phyloP scores from a whole-genome alignment of 1,140 invertebrate species.

The Diplogasteroides magnus region DNA sequence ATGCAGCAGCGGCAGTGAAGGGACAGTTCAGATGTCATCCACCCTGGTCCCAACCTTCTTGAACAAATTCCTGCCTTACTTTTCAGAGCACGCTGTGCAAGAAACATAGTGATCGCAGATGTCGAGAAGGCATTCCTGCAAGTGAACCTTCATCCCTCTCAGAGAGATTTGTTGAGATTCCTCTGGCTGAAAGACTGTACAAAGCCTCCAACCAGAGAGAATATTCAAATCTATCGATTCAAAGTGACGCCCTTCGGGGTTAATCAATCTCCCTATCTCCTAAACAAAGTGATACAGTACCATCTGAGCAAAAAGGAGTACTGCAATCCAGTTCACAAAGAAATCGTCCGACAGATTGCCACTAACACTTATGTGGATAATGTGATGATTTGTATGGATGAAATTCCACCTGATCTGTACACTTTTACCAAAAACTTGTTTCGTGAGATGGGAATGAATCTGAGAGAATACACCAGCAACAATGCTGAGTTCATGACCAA shows the following conservation, averaged over 20 bases:
- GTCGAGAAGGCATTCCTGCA: conserved; percentile 35
- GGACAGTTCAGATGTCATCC: conserved; percentile 40
- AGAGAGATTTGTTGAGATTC: conserved; percentile 27
- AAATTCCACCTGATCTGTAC: not conserved
- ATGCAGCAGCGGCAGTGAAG: conserved; percentile 48
- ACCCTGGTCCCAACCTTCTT: conserved; percentile 22
- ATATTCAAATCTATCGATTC: conserved; percentile 19
- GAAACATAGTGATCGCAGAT: conserved; percentile 20
- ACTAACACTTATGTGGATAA: no score
- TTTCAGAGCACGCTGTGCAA: conserved; percentile 19
- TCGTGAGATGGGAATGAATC: no score
- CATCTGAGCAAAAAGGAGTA: conserved; percentile 21
- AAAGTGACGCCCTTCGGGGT: conserved; percentile 25
- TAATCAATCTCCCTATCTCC: conserved; percentile 21
- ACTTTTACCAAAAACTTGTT: conserved; percentile 6
- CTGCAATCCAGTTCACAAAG: no score
- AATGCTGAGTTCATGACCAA: not conserved
- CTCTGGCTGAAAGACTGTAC: conserved; percentile 30
- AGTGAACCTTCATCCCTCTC: conserved; percentile 17
- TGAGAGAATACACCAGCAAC: conserved; percentile 18
- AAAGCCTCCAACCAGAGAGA: conserved; percentile 15
- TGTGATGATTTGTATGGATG: conserved; percentile 15
- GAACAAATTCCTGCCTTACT: conserved; percentile 24
- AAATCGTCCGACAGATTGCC: conserved; percentile 3
- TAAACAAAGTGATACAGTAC: conserved; percentile 16